Base-by-base conservation (phyloP, 2,113 vertebrate species). In the Archocentrus centrarchus region DNA sequence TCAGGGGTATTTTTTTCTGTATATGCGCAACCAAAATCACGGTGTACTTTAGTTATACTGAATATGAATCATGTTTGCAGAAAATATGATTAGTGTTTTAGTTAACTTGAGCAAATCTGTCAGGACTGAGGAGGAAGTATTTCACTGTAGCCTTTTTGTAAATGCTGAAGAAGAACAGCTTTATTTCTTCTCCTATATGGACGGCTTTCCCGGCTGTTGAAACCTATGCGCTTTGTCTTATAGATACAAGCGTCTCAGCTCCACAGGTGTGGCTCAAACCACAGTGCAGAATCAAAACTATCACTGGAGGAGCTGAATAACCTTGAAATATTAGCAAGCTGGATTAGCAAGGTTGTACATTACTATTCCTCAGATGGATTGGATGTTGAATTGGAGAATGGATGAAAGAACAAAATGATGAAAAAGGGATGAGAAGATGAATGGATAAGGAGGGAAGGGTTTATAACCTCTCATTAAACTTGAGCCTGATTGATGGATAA, bases 401-500 rank as follows among this genome's bases (percentile, higher is more conserved):
- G 86, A 91, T 92, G 82, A 90, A 93, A 87, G 86, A 73, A 73
- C 59, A 39, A 76, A 91, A 82, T 70, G 84, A 91, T 91, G 87
- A 91, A 88, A 91, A 90, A 83, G 59, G 85, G 64, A 89, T 89
- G 83, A 86, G 87, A 63, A 91, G 92, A 93, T 91, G 90, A 93
- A 93, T 89, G 87, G 78, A 88, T 80, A 75, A 87, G 80, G 88
- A 89, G 88, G 76, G 64, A 80, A 64, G 81, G 76, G 85, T 92
- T 90, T 79, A 81, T 91, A 90, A 89, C 91, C 91, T 89, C 89
- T 90, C 84, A 92, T 94, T 93, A 93, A 86, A 88, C 75, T 75
- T 59, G 61, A 80, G 82, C 88, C 90, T 89, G 87, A 92, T 87
- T 77, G 88, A 91, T 93, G 79, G 89, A 93, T 92, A 89, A 89